Conservation (phyloP, 2,888 invertebrate genomes). For the Himalopsyche japonica region DNA sequence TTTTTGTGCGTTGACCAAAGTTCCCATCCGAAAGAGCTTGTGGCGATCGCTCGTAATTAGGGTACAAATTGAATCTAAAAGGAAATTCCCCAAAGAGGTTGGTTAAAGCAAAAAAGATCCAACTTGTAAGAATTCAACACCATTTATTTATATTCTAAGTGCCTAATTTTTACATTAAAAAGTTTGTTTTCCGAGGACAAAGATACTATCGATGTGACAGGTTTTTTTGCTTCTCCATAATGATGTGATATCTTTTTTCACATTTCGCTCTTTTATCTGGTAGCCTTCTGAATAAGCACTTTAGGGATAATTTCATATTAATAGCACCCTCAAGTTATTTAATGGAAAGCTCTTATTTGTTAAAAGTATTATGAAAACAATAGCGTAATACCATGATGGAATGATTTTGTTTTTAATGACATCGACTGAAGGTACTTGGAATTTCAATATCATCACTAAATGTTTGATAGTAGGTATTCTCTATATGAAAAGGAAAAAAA, state of each 20-base stretch:
- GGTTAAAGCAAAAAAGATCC: conserved; percentile 18
- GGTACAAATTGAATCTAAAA: conserved; percentile 25
- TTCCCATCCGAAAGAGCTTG: not conserved
- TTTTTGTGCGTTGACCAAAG: not conserved
- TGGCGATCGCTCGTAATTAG: conserved; percentile 28
- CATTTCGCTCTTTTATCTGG: not conserved
- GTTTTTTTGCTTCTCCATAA: not conserved
- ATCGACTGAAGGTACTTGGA: no score
- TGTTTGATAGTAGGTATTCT: no score
- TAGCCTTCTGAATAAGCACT: not conserved
- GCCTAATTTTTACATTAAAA: not conserved
- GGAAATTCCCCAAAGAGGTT: conserved; percentile 8
- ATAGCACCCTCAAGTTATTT: not conserved
- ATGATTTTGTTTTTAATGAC: no score
- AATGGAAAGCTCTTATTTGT: no score
- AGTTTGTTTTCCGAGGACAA: not conserved
- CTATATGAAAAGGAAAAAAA: no score
- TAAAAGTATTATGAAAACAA: no score
- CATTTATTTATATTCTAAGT: not conserved
- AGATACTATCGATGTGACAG: not conserved
- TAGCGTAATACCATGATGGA: no score
- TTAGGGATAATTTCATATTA: not conserved
- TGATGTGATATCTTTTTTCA: not conserved
- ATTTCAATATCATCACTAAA: no score
- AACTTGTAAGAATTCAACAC: conserved; percentile 21